Conservation (phyloP, 2,888 invertebrate genomes). For the Caenorhabditis sulstoni region DNA sequence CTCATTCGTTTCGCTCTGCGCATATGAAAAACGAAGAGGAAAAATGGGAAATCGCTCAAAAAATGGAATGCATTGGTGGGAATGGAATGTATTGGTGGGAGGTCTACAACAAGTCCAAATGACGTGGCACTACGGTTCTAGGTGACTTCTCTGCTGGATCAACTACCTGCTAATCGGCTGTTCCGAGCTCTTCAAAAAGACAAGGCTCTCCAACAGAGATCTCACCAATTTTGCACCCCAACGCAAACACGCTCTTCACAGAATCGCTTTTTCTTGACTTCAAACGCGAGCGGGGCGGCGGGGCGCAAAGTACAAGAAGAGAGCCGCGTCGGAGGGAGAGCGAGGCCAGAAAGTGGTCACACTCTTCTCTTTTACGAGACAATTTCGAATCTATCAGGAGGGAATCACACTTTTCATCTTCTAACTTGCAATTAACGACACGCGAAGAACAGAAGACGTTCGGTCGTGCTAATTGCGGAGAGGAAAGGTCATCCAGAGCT, state of each 20-base stretch:
- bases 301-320: slow-evolving; percentile 12
- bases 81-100: too few relatives aligned
- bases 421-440: slow-evolving; percentile 33
- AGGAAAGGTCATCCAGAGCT: slow-evolving; percentile 40
- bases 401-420: slow-evolving; percentile 13
- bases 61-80: too few relatives aligned
- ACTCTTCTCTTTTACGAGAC: too few relatives aligned
- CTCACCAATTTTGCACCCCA: too few relatives aligned
- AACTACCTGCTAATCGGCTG: too few relatives aligned
- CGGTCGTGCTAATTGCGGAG: slow-evolving; percentile 31
- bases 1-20: too few relatives aligned
- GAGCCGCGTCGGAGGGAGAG: background rate
- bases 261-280: too few relatives aligned
- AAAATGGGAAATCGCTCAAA: background rate
- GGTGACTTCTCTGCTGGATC: too few relatives aligned
- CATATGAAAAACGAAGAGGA: background rate
- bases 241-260: too few relatives aligned
- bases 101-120: too few relatives aligned
- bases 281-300: too few relatives aligned
- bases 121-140: too few relatives aligned
- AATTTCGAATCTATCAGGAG: slow-evolving; percentile 14
- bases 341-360: slow-evolving; percentile 6
- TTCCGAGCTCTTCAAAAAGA: slow-evolving; percentile 9
- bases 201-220: background rate
- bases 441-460: slow-evolving; percentile 11